Evolutionary conservation across 2,888 invertebrate species (phyloP).

Genomic region (Papilio gigon): DNA sequence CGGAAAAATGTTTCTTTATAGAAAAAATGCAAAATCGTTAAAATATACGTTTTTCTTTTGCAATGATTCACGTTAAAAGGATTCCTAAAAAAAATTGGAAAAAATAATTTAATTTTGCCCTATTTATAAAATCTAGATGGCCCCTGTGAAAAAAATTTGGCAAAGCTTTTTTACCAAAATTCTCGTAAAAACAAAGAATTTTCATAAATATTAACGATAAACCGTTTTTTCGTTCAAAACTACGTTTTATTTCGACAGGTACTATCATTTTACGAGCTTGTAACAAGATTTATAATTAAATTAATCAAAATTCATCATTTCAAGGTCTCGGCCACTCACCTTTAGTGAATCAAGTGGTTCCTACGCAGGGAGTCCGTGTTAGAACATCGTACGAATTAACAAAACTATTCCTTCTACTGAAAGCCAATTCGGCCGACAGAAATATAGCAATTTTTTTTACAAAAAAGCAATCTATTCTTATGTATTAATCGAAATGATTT

Average conservation of each 20-base stretch:
- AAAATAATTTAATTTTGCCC: constrained; percentile 11
- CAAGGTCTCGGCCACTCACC: constrained; percentile 32
- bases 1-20: not conserved
- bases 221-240: not conserved
- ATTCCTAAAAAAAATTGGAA: not conserved
- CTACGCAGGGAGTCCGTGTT: constrained; percentile 43
- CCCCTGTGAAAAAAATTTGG: not conserved
- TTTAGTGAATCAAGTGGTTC: constrained; percentile 31
- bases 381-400: constrained; percentile 64
- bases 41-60: not conserved
- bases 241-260: not conserved
- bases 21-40: not conserved
- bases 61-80: not conserved
- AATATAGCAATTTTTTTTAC: constrained; percentile 46
- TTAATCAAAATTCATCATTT: not conserved
- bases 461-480: constrained; percentile 62
- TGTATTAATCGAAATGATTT: constrained; percentile 63
- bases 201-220: not conserved
- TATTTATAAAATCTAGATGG: constrained; percentile 29
- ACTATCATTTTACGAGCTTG: not conserved
- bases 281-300: not conserved
- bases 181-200: not conserved
- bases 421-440: constrained; percentile 50
- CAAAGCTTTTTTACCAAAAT: not conserved
- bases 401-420: constrained; percentile 54